These are phyloP conservation scores for Perca flavescens DNA, from an alignment of 2,113 vertebrate genomes.

Conservation along the genomic window DNA sequence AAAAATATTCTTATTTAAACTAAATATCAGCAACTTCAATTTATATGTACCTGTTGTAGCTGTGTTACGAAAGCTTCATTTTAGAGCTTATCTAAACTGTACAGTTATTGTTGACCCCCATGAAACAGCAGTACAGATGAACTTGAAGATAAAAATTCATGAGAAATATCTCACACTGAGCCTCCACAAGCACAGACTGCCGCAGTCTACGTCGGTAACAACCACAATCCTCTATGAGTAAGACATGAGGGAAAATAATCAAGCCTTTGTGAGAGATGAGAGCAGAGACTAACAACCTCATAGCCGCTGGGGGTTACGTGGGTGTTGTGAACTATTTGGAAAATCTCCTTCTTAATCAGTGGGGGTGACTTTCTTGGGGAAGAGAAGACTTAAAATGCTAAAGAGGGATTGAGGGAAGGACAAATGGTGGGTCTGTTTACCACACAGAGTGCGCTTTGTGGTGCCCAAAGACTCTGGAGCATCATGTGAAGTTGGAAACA, in stretches of 20 bases:
- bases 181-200: constrained; percentile 26
- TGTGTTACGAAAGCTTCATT: neutral
- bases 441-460: constrained; percentile 80
- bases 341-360: constrained; percentile 76
- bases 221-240: constrained; percentile 36
- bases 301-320: constrained; percentile 63
- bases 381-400: constrained; percentile 77
- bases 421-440: constrained; percentile 72
- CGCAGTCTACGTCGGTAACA: neutral
- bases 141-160: constrained; percentile 49
- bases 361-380: constrained; percentile 58
- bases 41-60: neutral
- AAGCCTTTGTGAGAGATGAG: constrained; percentile 62
- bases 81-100: neutral
- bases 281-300: constrained; percentile 47
- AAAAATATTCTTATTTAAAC: neutral
- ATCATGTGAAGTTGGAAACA: constrained; percentile 67
- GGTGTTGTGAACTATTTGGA: constrained; percentile 80
- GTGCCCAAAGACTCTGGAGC: constrained; percentile 48
- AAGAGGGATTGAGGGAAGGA: constrained; percentile 68
- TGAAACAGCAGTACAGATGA: constrained; percentile 38
- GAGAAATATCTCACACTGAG: constrained; percentile 44
- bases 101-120: constrained; percentile 12
- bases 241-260: constrained; percentile 51
- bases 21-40: neutral